These are phyloP conservation scores for Gouania willdenowi DNA, from an alignment of 2,797 vertebrate genomes.

Conservation along the genomic window DNA sequence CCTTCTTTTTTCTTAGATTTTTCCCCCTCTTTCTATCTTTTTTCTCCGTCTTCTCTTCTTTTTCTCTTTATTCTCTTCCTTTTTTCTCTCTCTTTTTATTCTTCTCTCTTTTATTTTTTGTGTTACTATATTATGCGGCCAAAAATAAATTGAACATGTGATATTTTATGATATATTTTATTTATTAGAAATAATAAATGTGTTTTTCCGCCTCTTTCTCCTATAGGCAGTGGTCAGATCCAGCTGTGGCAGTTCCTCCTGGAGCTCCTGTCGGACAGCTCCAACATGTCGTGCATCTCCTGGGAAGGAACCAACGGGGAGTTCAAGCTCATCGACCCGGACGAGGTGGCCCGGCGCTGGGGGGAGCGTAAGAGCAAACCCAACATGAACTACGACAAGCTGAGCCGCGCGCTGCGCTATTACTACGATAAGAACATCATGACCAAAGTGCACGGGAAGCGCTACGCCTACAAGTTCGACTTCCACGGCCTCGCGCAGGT, in stretches of 20 bases:
- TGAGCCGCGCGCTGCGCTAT: constrained; percentile 95
- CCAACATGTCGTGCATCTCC: constrained; percentile 91
- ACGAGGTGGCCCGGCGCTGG: constrained; percentile 96
- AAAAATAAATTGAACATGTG: too few species aligned
- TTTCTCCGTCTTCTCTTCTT: too few species aligned
- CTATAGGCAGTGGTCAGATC: constrained; percentile 93
- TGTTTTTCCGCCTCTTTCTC: neutral
- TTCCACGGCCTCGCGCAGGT: constrained; percentile 95
- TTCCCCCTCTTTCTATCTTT: too few species aligned
- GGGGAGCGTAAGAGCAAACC: constrained; percentile 97
- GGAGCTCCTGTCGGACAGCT: constrained; percentile 91
- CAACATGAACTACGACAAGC: constrained; percentile 99
- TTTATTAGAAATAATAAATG: too few species aligned
- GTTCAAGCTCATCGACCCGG: constrained; percentile 95
- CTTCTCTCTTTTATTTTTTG: too few species aligned
- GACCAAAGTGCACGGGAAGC: constrained; percentile 97
- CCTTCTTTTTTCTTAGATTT: too few species aligned
- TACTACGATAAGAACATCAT: constrained; percentile 99
- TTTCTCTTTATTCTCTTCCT: too few species aligned
- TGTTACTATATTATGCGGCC: too few species aligned
- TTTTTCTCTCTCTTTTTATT: too few species aligned
- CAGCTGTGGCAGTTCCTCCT: constrained; percentile 97
- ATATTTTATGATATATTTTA: too few species aligned
- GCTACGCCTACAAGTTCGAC: constrained; percentile 97
- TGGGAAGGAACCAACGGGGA: constrained; percentile 98